Conservation (phyloP, 2,797 vertebrate genomes). For the Artibeus jamaicensis region DNA sequence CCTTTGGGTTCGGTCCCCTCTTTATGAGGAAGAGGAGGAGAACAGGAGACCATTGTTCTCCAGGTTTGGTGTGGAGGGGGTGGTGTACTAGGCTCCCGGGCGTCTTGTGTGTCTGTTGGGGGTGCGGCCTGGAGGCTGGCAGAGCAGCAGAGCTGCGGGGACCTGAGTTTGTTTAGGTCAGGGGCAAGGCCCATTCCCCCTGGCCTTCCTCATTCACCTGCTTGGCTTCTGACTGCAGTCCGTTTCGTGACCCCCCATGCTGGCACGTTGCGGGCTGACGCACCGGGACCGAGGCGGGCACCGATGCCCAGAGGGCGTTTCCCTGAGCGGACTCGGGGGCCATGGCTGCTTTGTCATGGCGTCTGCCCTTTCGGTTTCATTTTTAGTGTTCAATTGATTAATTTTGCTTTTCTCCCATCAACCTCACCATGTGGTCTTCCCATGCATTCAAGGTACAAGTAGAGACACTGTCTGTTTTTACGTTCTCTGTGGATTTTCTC, state of each 20-base stretch:
- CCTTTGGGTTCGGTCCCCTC: neutral
- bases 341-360: neutral
- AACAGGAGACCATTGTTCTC: neutral
- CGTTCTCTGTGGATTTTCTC: neutral
- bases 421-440: neutral
- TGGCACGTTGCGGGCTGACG: neutral
- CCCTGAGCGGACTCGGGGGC: neutral
- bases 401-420: neutral
- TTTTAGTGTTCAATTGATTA: neutral
- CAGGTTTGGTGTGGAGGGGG: neutral
- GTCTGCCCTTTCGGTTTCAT: neutral
- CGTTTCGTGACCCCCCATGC: neutral
- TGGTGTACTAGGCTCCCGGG: rapidly evolving
- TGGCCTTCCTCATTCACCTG: neutral
- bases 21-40: neutral
- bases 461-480: neutral
- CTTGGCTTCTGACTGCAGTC: neutral
- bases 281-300: too few relatives aligned
- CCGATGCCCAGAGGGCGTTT: neutral
- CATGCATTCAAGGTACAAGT: neutral
- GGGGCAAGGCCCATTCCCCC: too few relatives aligned
- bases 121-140: neutral
- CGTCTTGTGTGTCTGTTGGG: neutral
- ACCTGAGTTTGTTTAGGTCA: neutral
- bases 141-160: neutral